Base-by-base conservation (phyloP, 2,797 vertebrate genomes). In the Oryzias sinensis region DNA sequence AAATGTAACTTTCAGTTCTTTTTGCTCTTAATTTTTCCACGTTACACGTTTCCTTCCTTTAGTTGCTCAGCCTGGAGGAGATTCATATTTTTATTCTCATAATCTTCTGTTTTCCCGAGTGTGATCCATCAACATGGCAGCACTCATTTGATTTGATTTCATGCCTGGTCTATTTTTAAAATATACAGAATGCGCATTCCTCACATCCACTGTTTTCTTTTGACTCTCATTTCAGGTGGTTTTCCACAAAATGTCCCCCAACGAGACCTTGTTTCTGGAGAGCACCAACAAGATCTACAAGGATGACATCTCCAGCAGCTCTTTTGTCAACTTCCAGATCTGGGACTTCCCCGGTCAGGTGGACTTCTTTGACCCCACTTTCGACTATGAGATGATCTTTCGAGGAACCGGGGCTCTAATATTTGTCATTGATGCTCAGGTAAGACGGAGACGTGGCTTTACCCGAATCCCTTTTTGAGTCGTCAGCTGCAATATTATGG, bases 241-340 rank as follows among this genome's bases (percentile, higher is more conserved):
- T 53, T 99, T 99, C 87, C 97, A 99, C 87, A 99, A 99, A 91
- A 99, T 99, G 97, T 99, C 97, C 65, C 97, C 97, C 18, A 99
- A 99, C 1, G 97, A 99, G 88, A 99, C 97, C 1, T 89, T 99
- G 66, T 99, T 99, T 80, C 85, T 99, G 87, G 97, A 99, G 89
- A 98, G 97, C 89, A 99, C 97, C 84, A 99, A 98, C 92, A 99
- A 99, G 88, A 99, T 99, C 91, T 99, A 99, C 91, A 99, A 99
- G 83, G 97, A 99, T 6, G 97, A 99, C 88, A 97, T 99, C 88
- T 99, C 97, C 79, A 98, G 95, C 90, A 99, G 97, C 78, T 99
- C 97, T 14, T 99, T 99, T 67, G 97, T 99, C 79, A 99, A 98
- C 90, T 99, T 99, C 87, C 97, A 99, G 87, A 99, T 99, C 58